phyloP scores from a whole-genome alignment of 2,888 invertebrate genomes.

The Rhagonycha lutea region DNA sequence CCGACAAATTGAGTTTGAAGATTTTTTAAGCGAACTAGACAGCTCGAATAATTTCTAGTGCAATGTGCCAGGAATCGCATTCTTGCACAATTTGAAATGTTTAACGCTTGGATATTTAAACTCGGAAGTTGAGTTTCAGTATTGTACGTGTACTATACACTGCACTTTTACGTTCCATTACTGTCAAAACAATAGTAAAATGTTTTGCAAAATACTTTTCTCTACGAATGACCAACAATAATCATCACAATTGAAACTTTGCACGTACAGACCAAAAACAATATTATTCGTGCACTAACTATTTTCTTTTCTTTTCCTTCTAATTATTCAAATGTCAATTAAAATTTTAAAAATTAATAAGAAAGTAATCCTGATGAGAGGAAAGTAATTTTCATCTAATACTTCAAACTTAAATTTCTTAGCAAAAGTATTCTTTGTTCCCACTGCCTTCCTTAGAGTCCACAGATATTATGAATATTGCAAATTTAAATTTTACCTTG shows the following conservation, averaged over 20 bases:
- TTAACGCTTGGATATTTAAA: background rate
- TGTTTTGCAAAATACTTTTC: background rate
- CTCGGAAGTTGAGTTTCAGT: background rate
- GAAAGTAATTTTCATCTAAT: too few relatives aligned
- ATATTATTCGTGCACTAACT: too few relatives aligned
- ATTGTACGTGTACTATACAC: background rate
- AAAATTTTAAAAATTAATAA: too few relatives aligned
- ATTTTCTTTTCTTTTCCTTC: too few relatives aligned
- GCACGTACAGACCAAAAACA: too few relatives aligned
- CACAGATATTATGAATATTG: too few relatives aligned
- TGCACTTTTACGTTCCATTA: background rate
- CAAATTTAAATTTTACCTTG: too few relatives aligned
- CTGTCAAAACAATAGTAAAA: background rate
- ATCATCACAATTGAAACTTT: background rate
- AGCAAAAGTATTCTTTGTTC: too few relatives aligned
- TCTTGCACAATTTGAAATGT: background rate
- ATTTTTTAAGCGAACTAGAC: background rate
- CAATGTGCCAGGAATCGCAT: background rate
- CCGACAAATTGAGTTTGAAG: background rate
- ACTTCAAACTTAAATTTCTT: too few relatives aligned
- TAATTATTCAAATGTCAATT: too few relatives aligned
- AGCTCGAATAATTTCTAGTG: background rate
- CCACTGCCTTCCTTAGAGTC: too few relatives aligned
- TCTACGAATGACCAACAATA: background rate
- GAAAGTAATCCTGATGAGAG: too few relatives aligned